Evolutionary conservation across 2,797 vertebrate genomes (phyloP).

Genomic region (Harpagifer antarcticus): DNA sequence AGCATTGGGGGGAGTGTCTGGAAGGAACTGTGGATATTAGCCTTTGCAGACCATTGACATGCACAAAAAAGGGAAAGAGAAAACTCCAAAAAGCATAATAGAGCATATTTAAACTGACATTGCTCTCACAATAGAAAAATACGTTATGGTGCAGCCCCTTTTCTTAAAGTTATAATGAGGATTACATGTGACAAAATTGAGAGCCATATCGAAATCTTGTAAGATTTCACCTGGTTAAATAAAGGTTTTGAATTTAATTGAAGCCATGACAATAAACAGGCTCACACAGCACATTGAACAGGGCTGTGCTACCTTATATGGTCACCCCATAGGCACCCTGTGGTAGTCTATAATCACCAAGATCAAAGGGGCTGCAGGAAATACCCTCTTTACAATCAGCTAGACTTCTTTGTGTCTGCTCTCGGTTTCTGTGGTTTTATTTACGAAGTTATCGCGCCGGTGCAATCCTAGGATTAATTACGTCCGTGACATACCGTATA

Average conservation of each 20-base stretch:
- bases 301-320: slow-evolving; percentile 31
- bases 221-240: neutral
- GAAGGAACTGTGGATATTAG: no score
- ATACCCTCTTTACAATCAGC: slow-evolving; percentile 1
- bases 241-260: no score
- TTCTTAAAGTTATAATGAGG: neutral
- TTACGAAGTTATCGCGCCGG: slow-evolving; percentile 42
- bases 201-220: neutral
- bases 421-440: slow-evolving; percentile 24
- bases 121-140: no score
- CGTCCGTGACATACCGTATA: slow-evolving; percentile 56
- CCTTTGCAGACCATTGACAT: no score
- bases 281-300: neutral
- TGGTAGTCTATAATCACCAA: slow-evolving; percentile 17
- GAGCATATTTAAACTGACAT: no score
- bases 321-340: slow-evolving; percentile 9
- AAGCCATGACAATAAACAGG: neutral
- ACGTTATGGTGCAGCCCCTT: no score
- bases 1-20: no score
- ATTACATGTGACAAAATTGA: neutral
- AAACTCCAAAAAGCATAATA: no score
- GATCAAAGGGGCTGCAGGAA: slow-evolving; percentile 35
- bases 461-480: slow-evolving; percentile 70
- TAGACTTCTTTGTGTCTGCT: slow-evolving; percentile 27
- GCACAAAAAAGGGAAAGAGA: no score